Evolutionary conservation across 2,888 invertebrate genomes (phyloP), one percentile per base, ranked within the genome.

Genomic region (Alloscopus bannaensis): DNA sequence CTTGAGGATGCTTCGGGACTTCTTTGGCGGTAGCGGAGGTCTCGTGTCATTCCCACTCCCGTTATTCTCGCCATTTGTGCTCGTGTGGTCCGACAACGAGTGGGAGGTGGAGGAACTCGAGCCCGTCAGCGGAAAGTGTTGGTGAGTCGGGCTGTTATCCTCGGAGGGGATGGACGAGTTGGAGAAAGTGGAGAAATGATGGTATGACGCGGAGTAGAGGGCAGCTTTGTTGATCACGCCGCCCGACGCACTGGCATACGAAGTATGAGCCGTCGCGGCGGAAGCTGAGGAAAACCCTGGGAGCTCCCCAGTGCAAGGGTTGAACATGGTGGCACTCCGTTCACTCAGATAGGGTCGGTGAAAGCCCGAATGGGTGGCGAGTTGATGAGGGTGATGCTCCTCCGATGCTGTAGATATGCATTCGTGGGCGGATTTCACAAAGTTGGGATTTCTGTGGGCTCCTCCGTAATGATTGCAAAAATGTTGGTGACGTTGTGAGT

Each of bases 381-480:
- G 50, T 13, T 45, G 52, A 36, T 20, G 20, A 40, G 57, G 59
- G 20, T 59, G 66, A n/a, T n/a, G n/a, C n/a, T n/a, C n/a, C 18
- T 76, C 66, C 8, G 70, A 70, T 1, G 70, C 26, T 4, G 24
- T 40, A 64, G 77, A 62, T 55, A 78, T 59, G 36, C 70, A 70
- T 40, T 78, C 78, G n/a, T 64, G 65, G 24, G 36, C 6, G 36
- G 36, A 36, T 36, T 36, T 36, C 8, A 13, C 13, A 13, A 65
- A 83, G 24, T 85, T 83, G 20, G 71, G 80, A 18, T 72, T 75
- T 13, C 72, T 66, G 4, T 55, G 76, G 13, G 79, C 78, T n/a
- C n/a, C n/a, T n/a, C n/a, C n/a, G 45, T 83, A 83, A 45, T 85
- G 85, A 55, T 85, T 85, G 55, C 84, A 84, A 65, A 85, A 85